Conservation (phyloP, 2,888 invertebrate genomes). For the Polydrusus cervinus region DNA sequence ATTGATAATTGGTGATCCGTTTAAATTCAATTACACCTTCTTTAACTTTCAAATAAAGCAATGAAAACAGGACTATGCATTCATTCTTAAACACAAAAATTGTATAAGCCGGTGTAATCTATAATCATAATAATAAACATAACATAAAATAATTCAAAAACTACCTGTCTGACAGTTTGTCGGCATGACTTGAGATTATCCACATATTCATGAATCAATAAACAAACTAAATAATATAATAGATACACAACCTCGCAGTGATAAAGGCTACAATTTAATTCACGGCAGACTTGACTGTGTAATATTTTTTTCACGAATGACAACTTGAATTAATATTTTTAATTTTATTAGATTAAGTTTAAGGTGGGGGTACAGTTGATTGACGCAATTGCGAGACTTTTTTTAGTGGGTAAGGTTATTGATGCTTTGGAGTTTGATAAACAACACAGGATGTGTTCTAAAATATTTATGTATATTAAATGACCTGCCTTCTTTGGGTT, state of each 20-base stretch:
- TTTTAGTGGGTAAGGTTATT: constrained; percentile 3
- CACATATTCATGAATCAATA: not conserved
- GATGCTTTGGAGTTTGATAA: not conserved
- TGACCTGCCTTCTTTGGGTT: not conserved
- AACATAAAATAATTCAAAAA: not conserved
- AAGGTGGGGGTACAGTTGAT: not conserved
- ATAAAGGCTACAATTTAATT: not conserved
- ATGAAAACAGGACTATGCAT: too few species aligned
- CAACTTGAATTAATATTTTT: not conserved
- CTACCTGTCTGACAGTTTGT: not conserved
- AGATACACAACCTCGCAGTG: not conserved
- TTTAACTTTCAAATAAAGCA: too few species aligned
- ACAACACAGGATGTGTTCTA: not conserved
- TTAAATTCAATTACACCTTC: not conserved
- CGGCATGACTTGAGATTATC: not conserved
- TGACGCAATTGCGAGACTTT: not conserved
- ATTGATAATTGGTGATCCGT: too few species aligned
- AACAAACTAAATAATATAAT: not conserved
- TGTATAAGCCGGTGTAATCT: not conserved
- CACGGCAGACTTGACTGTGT: not conserved
- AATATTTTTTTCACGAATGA: not conserved
- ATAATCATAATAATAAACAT: too few species aligned
- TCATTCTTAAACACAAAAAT: not conserved
- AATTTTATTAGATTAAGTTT: not conserved
- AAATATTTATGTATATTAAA: not conserved